These are phyloP conservation scores for Sthenelais limicola DNA, from an alignment of 2,888 invertebrate species.

Conservation along the genomic window DNA sequence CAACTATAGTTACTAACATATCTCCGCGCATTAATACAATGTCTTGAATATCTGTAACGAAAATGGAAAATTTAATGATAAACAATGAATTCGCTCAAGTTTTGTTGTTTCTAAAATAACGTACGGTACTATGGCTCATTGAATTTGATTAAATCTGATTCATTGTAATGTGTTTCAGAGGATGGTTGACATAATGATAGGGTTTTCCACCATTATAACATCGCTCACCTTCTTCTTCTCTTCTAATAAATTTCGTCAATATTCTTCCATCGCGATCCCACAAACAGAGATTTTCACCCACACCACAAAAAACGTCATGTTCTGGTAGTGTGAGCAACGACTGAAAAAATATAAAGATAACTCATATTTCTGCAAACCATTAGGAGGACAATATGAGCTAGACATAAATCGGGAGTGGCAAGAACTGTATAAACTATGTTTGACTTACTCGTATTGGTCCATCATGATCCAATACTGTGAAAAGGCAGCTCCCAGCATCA, in stretches of 20 bases:
- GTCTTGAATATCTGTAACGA: conserved; percentile 57
- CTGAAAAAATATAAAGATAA: conserved; percentile 55
- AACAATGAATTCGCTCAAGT: too few species aligned
- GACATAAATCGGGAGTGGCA: too few species aligned
- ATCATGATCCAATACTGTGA: conserved; percentile 59
- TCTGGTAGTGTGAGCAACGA: conserved; percentile 56
- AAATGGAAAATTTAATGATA: conserved; percentile 26
- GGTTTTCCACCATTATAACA: conserved; percentile 10
- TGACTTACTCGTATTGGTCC: conserved; percentile 61
- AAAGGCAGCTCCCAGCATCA: conserved; percentile 60
- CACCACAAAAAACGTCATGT: conserved; percentile 61
- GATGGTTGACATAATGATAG: background rate
- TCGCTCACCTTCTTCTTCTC: conserved; percentile 51
- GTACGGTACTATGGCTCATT: too few species aligned
- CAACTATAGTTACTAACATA: conserved; percentile 61
- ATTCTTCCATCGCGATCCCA: conserved; percentile 61
- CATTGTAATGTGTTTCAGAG: too few species aligned
- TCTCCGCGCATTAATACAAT: conserved; percentile 60
- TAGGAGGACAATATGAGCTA: too few species aligned
- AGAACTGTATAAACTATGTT: background rate
- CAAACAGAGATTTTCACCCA: conserved; percentile 61
- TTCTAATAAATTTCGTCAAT: conserved; percentile 47
- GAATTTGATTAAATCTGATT: too few species aligned
- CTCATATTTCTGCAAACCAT: background rate
- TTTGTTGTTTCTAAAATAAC: too few species aligned